A percentile compares a stretch with the other conserved stretches of the same genome.
phyloP scores from a whole-genome alignment of 2,797 vertebrate species.

The Ctenosaura bakeri region DNA sequence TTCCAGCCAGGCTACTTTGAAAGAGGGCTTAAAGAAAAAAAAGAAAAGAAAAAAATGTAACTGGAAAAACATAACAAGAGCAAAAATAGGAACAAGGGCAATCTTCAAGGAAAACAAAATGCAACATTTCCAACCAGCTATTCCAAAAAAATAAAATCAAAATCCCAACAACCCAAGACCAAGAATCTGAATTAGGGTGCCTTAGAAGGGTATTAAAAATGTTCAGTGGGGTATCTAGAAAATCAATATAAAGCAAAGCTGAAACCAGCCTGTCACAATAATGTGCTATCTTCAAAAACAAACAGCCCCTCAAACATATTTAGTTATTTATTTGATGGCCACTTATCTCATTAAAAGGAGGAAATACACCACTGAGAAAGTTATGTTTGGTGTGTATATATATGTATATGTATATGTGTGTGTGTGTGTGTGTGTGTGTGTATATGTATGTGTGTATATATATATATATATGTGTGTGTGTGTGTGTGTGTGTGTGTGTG shows the following conservation, averaged over 20 bases:
- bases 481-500: no score
- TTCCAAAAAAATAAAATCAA: not conserved
- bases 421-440: no score
- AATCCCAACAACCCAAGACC: slow-evolving; percentile 11
- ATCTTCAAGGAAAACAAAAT: slow-evolving; percentile 45
- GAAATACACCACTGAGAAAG: not conserved
- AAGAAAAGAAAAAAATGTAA: slow-evolving; percentile 24
- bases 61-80: slow-evolving; percentile 73
- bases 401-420: no score
- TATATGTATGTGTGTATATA: no score
- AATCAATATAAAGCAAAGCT: not conserved
- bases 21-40: not conserved
- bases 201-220: not conserved
- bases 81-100: slow-evolving; percentile 75
- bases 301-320: not conserved
- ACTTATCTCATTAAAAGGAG: not conserved
- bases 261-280: not conserved
- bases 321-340: no score
- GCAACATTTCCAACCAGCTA: slow-evolving; percentile 34
- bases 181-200: not conserved
- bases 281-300: not conserved
- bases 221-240: no score
- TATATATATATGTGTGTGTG: no score
- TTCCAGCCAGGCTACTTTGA: slow-evolving; percentile 73
- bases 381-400: no score